Evolutionary conservation across 2,888 invertebrate species (phyloP).

Genomic region (Acleris holmiana): DNA sequence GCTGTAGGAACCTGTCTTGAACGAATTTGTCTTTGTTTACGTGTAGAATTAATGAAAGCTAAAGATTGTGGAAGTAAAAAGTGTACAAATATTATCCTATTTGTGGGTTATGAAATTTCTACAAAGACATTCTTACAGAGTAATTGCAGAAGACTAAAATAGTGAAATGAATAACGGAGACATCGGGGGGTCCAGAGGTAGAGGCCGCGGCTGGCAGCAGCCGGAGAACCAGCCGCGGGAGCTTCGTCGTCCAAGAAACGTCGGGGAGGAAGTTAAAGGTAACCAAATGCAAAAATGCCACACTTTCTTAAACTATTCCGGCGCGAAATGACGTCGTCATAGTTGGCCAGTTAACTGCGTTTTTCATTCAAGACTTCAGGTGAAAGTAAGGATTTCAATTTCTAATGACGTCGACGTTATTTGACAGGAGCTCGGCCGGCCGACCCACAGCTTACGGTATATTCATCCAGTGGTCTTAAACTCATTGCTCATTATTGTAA

Average conservation of each 20-base stretch:
- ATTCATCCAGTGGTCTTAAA: conserved; percentile 13
- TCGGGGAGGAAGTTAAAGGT: conserved; percentile 71
- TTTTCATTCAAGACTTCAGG: conserved; percentile 68
- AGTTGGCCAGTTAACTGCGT: conserved; percentile 59
- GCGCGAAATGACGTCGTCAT: conserved; percentile 61
- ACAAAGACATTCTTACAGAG: conserved; percentile 51
- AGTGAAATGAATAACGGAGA: conserved; percentile 83
- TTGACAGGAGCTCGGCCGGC: conserved; percentile 62
- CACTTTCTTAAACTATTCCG: conserved; percentile 56
- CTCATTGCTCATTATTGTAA: conserved; percentile 4
- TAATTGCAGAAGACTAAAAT: conserved; percentile 50
- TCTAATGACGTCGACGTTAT: conserved; percentile 73
- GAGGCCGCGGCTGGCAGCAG: conserved; percentile 81
- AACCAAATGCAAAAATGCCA: conserved; percentile 43
- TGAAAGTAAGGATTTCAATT: conserved; percentile 81
- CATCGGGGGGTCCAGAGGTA: conserved; percentile 77
- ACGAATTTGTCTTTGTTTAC: conserved; percentile 81
- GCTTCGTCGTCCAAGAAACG: conserved; percentile 72
- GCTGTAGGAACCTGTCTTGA: conserved; percentile 62
- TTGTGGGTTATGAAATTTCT: conserved; percentile 68
- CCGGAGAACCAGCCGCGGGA: conserved; percentile 76
- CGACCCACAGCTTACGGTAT: conserved; percentile 45
- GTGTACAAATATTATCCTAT: conserved; percentile 40
- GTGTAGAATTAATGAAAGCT: conserved; percentile 67
- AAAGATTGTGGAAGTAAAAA: conserved; percentile 28